Evolutionary conservation across 2,888 invertebrate genomes (phyloP), one percentile per base, ranked within the genome.

Genomic region (Osedax fenrisi): DNA sequence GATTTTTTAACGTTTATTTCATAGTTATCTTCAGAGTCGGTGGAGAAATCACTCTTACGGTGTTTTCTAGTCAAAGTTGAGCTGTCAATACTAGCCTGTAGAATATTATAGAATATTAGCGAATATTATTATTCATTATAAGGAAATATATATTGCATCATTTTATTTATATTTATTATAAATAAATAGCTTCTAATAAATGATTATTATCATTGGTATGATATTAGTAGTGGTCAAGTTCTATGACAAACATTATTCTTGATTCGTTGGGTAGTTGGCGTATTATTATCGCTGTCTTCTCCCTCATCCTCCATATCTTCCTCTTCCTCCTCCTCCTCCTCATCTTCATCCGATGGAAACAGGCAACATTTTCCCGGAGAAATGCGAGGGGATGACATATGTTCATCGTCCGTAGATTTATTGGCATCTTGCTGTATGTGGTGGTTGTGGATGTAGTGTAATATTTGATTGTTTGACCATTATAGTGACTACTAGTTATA

Each of bases 261-360:
- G n/a, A n/a, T n/a, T n/a, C n/a, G n/a, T n/a, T n/a, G n/a, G n/a
- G n/a, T n/a, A n/a, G n/a, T n/a, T n/a, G n/a, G n/a, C n/a, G n/a
- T n/a, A n/a, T 64, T 21, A 2, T 67, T 27, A 27, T 75, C 66
- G 3, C 27, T 41, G 41, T 74, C 68, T 13, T 75, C 75, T 24
- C 72, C 72, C 41, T 72, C 64, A 66, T 41, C 41, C 17, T 41
- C 41, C 41, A 10, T 17, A 5, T 41, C 41, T 41, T 41, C 41
- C 41, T 10, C 17, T 10, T 41, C 41, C 17, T 41, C 41, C 5
- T 10, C 41, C 17, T 41, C 41, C 10, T 41, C 41, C 75, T 72
- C 21, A 61, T 26, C 22, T 41, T 71, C 41, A 71, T 71, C 64
- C 5, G 64, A 21, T 10, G 41, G 41, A 17, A 41, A 41, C 41